Evolutionary conservation across 2,888 invertebrate species (phyloP).

Genomic region (Cerceris rybyensis): DNA sequence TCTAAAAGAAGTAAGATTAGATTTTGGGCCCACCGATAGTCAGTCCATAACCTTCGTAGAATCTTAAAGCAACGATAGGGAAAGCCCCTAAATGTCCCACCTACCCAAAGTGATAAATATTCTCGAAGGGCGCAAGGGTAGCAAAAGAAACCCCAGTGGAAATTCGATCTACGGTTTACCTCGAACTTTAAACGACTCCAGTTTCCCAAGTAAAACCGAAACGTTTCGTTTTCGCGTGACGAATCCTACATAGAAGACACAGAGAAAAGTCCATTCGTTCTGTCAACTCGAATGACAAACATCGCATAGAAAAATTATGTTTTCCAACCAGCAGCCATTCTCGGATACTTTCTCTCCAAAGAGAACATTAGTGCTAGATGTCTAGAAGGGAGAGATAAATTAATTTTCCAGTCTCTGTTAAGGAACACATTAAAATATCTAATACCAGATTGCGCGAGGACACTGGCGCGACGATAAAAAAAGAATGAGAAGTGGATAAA

Average conservation of each 20-base stretch:
- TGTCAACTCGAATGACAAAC: too few relatives aligned
- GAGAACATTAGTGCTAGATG: neutral
- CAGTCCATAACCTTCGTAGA: neutral
- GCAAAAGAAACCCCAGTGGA: slow-evolving; percentile 2
- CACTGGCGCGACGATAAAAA: too few relatives aligned
- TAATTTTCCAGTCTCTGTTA: neutral
- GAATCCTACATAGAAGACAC: slow-evolving; percentile 5
- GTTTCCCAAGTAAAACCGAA: neutral
- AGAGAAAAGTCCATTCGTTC: slow-evolving; percentile 9
- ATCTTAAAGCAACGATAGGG: neutral
- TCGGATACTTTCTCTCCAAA: neutral
- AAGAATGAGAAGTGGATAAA: too few relatives aligned
- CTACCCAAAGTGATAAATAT: neutral
- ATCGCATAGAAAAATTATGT: slow-evolving; percentile 29
- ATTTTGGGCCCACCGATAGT: too few relatives aligned
- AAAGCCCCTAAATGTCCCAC: neutral
- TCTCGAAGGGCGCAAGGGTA: neutral
- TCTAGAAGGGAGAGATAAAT: neutral
- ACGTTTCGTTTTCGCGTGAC: slow-evolving; percentile 10
- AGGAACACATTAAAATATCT: too few relatives aligned
- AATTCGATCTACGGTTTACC: slow-evolving; percentile 13
- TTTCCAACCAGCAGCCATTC: neutral
- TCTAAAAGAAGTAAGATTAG: too few relatives aligned
- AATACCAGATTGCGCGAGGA: too few relatives aligned
- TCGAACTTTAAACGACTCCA: neutral